Evolutionary conservation across 2,797 vertebrate genomes (phyloP).

Genomic region (Amblyopsis hoosieri): DNA sequence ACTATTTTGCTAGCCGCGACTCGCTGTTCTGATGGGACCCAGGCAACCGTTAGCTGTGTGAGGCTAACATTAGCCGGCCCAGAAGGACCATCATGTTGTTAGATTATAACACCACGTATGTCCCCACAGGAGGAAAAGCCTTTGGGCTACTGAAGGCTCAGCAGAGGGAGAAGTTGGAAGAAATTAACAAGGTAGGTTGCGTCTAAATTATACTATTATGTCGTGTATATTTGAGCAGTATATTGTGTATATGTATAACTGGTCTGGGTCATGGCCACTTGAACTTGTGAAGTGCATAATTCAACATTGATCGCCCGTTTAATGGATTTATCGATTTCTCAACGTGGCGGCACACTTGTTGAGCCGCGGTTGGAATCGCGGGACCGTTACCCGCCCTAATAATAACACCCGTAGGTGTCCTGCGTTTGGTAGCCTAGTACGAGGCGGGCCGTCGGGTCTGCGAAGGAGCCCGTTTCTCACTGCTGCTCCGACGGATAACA

Average conservation of each 20-base stretch:
- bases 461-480: conserved; percentile 14
- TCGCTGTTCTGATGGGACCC: no score
- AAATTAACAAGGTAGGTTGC: conserved; percentile 76
- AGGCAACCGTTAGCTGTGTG: no score
- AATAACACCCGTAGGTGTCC: background rate
- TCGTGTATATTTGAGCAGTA: background rate
- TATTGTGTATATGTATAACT: background rate
- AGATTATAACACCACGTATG: background rate
- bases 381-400: background rate
- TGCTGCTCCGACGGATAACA: conserved; percentile 44
- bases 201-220: background rate
- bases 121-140: conserved; percentile 76
- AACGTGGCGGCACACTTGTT: background rate
- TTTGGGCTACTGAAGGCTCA: conserved; percentile 79
- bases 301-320: no score
- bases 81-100: no score
- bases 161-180: conserved; percentile 75
- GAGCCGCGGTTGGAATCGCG: no score
- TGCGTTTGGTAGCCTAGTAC: no score
- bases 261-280: no score
- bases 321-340: background rate
- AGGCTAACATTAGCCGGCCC: no score
- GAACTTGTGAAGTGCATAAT: no score
- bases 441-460: no score
- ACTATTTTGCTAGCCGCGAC: no score